phyloP scores from a whole-genome alignment of 1,140 invertebrate genomes.

The Bursaphelenchus mucronatus region DNA sequence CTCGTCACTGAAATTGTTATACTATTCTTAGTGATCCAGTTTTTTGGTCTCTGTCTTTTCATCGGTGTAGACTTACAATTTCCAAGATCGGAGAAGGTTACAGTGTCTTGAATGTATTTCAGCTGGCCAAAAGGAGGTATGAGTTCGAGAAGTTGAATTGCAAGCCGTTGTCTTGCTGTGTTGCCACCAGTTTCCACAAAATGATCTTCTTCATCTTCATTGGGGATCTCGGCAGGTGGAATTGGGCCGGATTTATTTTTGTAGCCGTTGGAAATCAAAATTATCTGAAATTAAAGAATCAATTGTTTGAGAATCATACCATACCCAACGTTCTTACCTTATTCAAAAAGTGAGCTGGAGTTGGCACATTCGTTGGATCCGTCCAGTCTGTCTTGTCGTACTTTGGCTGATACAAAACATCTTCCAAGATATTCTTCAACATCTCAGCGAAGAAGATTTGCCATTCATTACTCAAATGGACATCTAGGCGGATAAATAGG shows the following conservation, averaged over 20 bases:
- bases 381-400: constrained; percentile 54
- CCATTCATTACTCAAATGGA: constrained; percentile 50
- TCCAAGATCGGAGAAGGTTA: constrained; percentile 4
- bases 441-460: constrained; percentile 43
- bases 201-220: constrained; percentile 33
- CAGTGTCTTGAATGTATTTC: constrained; percentile 10
- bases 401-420: constrained; percentile 43
- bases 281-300: constrained; percentile 20
- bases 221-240: constrained; percentile 7
- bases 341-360: constrained; percentile 52
- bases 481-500: constrained; percentile 51
- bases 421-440: constrained; percentile 40
- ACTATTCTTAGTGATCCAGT: not conserved
- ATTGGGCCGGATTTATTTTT: constrained; percentile 11
- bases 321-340: constrained; percentile 48
- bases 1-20: constrained; percentile 31
- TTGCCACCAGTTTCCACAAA: constrained; percentile 30
- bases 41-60: too few species aligned
- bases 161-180: constrained; percentile 47
- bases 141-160: constrained; percentile 47
- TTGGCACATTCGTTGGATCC: constrained; percentile 43
- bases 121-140: constrained; percentile 49
- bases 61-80: not conserved
- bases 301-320: too few species aligned
- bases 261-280: constrained; percentile 19